phyloP scores from a whole-genome alignment of 2,888 invertebrate species.

The Exocentrus adspersus region DNA sequence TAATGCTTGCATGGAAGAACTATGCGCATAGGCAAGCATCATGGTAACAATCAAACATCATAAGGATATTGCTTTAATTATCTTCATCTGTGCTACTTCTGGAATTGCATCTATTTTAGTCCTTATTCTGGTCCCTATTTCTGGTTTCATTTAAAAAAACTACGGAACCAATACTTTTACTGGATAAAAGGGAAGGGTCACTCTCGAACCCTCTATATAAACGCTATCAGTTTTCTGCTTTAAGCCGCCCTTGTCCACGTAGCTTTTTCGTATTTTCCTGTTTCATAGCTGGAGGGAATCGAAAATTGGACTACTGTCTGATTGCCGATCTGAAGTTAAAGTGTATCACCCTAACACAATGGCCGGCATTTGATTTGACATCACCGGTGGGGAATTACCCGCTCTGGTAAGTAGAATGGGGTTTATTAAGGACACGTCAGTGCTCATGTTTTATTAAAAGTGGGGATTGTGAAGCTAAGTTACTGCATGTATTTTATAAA shows the following conservation, averaged over 20 bases:
- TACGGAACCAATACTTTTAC: conserved; percentile 17
- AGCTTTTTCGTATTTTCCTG: conserved; percentile 12
- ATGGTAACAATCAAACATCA: too few relatives aligned
- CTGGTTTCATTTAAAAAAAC: conserved; percentile 10
- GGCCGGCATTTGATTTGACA: conserved; percentile 46
- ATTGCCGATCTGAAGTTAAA: conserved; percentile 49
- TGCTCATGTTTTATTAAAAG: conserved; percentile 52
- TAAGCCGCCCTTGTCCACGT: conserved; percentile 11
- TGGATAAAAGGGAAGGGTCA: conserved; percentile 16
- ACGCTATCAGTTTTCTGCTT: conserved; percentile 19
- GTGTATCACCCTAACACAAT: conserved; percentile 25
- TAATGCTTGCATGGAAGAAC: too few relatives aligned
- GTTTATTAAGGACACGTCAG: conserved; percentile 53
- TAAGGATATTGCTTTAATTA: too few relatives aligned
- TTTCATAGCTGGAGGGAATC: conserved; percentile 11
- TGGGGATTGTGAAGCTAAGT: not conserved
- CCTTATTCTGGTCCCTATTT: too few relatives aligned
- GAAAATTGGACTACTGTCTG: conserved; percentile 34
- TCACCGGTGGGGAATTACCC: conserved; percentile 52
- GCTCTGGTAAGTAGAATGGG: conserved; percentile 47
- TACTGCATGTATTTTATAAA: not conserved
- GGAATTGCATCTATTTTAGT: too few relatives aligned
- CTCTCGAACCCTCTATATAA: conserved; percentile 19
- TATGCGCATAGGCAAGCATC: too few relatives aligned
- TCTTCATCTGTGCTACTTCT: too few relatives aligned